A percentile compares a stretch with the other conserved stretches of the same genome.
phyloP scores from a whole-genome alignment of 2,113 vertebrate genomes.

The Oreochromis aureus region DNA sequence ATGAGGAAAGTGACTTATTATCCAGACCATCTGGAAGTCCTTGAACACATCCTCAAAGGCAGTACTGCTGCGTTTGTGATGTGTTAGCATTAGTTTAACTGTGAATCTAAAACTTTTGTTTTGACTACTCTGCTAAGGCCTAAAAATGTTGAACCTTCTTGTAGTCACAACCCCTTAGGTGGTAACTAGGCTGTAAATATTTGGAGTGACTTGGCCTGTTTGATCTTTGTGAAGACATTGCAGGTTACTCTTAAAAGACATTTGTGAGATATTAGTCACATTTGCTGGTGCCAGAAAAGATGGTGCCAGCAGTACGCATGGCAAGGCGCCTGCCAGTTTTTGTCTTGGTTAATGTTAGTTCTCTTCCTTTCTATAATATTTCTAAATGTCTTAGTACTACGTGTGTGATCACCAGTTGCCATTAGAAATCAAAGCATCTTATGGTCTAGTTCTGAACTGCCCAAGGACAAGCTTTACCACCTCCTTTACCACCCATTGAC shows the following conservation, averaged over 20 bases:
- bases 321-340: not conserved
- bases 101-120: not conserved
- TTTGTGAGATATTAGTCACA: not conserved
- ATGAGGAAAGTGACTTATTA: constrained; percentile 11
- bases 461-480: not conserved
- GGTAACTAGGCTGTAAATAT: not conserved
- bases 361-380: not conserved
- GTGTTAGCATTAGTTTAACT: not conserved
- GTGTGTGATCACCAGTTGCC: not conserved
- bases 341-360: not conserved
- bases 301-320: not conserved
- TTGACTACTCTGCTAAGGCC: not conserved
- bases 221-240: not conserved
- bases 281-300: not conserved
- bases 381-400: not conserved
- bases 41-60: constrained; percentile 22
- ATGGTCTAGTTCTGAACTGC: not conserved
- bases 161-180: not conserved
- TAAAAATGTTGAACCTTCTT: not conserved
- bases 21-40: constrained; percentile 40
- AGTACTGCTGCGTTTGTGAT: not conserved
- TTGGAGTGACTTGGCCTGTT: not conserved
- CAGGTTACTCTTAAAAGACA: not conserved
- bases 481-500: not conserved
- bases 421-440: not conserved